These are phyloP conservation scores for Lycaon pictus DNA, from an alignment of 2,113 vertebrate species.

Conservation along the genomic window DNA sequence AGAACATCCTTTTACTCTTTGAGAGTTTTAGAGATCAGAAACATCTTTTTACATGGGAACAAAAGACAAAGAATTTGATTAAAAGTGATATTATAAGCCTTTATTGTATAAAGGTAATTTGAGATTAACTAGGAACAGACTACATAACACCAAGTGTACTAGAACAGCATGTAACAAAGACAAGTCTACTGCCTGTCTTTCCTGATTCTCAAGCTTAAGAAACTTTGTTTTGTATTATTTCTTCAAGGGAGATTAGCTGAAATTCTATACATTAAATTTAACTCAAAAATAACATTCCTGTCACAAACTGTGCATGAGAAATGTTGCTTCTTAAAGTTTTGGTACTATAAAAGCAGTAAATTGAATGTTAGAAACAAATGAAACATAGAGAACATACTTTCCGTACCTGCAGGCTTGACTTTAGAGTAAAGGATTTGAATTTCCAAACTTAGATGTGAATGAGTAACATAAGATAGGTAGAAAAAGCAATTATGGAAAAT, in stretches of 20 bases:
- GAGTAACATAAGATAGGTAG: not conserved
- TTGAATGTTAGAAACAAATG: not conserved
- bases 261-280: conserved; percentile 51
- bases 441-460: not conserved
- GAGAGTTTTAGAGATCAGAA: conserved; percentile 14
- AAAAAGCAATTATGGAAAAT: not conserved
- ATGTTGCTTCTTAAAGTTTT: conserved; percentile 10
- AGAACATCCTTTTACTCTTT: conserved; percentile 16
- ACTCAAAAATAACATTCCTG: conserved; percentile 20
- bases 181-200: conserved; percentile 9
- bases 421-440: not conserved
- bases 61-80: conserved; percentile 54
- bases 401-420: not conserved
- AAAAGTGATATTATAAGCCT: conserved; percentile 30
- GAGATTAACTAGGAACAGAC: conserved; percentile 55
- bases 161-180: conserved; percentile 22
- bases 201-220: conserved; percentile 44
- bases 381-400: not conserved
- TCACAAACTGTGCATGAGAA: conserved; percentile 4
- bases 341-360: not conserved
- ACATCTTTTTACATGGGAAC: conserved; percentile 21
- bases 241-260: conserved; percentile 45
- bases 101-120: conserved; percentile 55
- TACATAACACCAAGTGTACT: conserved; percentile 37
- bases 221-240: conserved; percentile 49